Base-by-base conservation (phyloP, 2,888 invertebrate genomes). In the Xestoiulus laeticollis region DNA sequence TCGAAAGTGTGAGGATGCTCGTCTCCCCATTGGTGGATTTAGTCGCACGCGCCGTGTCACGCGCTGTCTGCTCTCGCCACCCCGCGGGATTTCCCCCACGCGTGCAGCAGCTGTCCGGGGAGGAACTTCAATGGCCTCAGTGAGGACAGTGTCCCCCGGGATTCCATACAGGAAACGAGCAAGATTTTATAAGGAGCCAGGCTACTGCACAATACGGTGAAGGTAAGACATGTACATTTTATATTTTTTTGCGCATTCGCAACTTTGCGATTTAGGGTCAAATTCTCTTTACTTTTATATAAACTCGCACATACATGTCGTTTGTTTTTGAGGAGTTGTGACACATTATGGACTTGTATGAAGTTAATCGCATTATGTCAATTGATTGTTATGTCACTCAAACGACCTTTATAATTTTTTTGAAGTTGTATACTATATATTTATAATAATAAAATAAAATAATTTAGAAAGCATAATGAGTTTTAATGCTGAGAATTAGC, bases 31-130 rank as follows among this genome's bases (percentile, higher is more conserved):
- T 68, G 68, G 68, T 26, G 68, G 68, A 26, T 26, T 68, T 12
- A 1, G 26, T 26, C 68, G 68, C 68, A 68, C 68, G 68, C 68
- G 68, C 68, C 68, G 26, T 68, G 68, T 68, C 68, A 68, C 68
- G 68, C 26, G 68, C 68, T 68, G 68, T 68, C 68, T 68, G 26
- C 68, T 68, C 26, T 68, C 68, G 68, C 68, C 68, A 68, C 68
- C 68, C 68, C 68, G 68, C 68, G 68, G 68, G 68, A 68, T 68
- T n/a, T 68, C 68, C 68, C 59, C 68, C 68, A 26, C 68, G 26
- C 26, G 26, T 14, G 26, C 68, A 68, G n/a, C 68, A 68, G 68
- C 68, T 68, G 68, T 68, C 68, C 68, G n/a, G 26, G 68, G 68
- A 10, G 68, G 68, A 68, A 68, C 26, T 26, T 68, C 68, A 68